Percentiles rank a stretch among this genome's conserved stretches.
These are phyloP conservation scores for Poecilia latipinna DNA, from an alignment of 2,113 vertebrate genomes.

Conservation along the genomic window DNA sequence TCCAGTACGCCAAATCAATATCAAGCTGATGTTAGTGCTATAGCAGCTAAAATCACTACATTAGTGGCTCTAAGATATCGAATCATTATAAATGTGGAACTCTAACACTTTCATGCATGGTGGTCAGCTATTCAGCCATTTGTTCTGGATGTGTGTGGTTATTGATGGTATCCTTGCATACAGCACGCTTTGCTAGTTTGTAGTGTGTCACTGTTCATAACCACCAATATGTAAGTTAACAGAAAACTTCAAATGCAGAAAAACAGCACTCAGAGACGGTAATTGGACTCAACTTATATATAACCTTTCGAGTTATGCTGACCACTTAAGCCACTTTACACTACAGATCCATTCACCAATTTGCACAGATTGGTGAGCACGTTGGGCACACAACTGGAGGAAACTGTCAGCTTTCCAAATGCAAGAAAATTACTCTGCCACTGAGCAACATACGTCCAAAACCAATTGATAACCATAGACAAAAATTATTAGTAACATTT, in stretches of 20 bases:
- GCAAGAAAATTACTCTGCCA: no score
- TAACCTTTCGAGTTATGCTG: no score
- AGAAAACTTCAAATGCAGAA: neutral
- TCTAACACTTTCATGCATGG: conserved; percentile 3
- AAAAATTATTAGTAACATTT: no score
- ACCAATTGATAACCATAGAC: no score
- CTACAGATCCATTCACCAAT: no score
- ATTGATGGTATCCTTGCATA: neutral
- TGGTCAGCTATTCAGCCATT: neutral
- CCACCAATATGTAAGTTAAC: neutral
- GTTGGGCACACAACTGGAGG: no score
- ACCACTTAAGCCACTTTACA: no score
- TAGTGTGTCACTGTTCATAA: neutral
- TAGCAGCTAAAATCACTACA: conserved; percentile 56
- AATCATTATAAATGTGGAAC: conserved; percentile 35
- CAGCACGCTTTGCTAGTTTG: neutral
- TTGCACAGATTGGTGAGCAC: no score
- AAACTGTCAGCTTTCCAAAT: no score
- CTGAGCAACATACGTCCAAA: no score
- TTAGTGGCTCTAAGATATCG: conserved; percentile 35
- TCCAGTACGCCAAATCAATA: conserved; percentile 63
- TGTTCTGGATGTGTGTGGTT: neutral
- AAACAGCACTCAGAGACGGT: neutral
- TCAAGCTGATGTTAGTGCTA: conserved; percentile 48
- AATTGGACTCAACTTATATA: no score